Base-by-base conservation (phyloP, 2,113 vertebrate species). In the Mungos mungo region DNA sequence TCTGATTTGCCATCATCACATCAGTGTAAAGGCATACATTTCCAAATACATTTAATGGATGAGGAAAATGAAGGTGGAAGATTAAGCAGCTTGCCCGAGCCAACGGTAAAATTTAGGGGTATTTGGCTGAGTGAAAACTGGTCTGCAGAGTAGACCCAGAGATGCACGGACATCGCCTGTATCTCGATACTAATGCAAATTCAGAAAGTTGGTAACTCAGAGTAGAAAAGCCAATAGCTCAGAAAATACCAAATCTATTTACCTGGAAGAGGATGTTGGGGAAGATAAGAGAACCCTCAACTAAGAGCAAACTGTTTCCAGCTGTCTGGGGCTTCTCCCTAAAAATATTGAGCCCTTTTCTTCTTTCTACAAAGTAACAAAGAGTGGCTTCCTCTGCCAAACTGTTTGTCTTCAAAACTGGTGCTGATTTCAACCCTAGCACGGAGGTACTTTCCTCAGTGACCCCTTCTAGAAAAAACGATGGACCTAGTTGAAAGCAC, bases 1-100 rank as follows among this genome's bases (percentile, higher is more conserved):
- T 97, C 88, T 94, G 81, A 68, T 87, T 95, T 82, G 25, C 33
- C 68, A 85, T 81, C 88, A 88, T 31, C 29, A 9, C 60, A 7
- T 41, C 63, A 50, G 16, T 19, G 88, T 29, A 29, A 69, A 94
- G 74, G 18, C 2, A 25, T 14, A 21, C 13, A 31, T 63, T 45
- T 38, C 69, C 90, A 84, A 88, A 65, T 21, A 65, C 3, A 60
- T 77, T 38, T 66, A 54, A 79, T 7, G 45, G 52, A 47, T 63
- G 33, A 69, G 29, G 66, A 85, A 81, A 90, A 65, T 6, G 14
- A 57, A 84, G 31, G 14, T 27, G 79, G 57, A 60, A 84, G 23
- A 74, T 82, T 33, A 14, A 80, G 35, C 80, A 83, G 10, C 35
- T 89, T 91, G 16, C 21, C 7, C 12, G 87, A 87, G 23, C n/a